These are phyloP conservation scores for Pemphredon lugubris DNA, from an alignment of 2,888 invertebrate genomes.

Conservation along the genomic window DNA sequence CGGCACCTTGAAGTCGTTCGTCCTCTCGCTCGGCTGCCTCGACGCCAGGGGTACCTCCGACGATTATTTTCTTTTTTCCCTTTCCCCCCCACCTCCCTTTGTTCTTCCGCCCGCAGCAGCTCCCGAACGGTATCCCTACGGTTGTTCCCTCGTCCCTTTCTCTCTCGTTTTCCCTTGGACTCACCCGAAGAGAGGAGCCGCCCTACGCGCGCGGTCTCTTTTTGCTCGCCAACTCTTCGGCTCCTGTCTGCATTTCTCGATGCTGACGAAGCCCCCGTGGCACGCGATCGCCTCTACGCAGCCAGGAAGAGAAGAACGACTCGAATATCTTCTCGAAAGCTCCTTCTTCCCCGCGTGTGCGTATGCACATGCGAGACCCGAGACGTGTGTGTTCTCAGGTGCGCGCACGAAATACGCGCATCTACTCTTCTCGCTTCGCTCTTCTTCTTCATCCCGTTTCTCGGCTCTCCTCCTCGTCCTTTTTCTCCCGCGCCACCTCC, in stretches of 20 bases:
- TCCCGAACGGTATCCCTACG: constrained; percentile 30
- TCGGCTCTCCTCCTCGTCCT: background rate
- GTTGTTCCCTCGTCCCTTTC: constrained; percentile 1
- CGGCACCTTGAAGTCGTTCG: constrained; percentile 30
- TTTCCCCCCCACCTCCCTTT: constrained; percentile 36
- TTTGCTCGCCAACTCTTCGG: constrained; percentile 32
- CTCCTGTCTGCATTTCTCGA: constrained; percentile 59
- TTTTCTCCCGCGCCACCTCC: too few relatives aligned
- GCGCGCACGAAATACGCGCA: constrained; percentile 39
- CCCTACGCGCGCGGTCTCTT: constrained; percentile 26
- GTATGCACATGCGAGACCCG: constrained; percentile 30
- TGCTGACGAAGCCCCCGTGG: constrained; percentile 60
- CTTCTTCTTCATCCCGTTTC: background rate
- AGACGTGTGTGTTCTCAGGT: constrained; percentile 23
- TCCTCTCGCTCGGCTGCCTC: constrained; percentile 44
- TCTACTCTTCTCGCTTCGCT: background rate
- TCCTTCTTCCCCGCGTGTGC: constrained; percentile 6
- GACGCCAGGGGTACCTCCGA: background rate
- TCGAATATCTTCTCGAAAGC: constrained; percentile 31
- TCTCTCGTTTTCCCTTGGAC: constrained; percentile 9
- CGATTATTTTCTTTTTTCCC: constrained; percentile 32
- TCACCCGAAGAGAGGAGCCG: constrained; percentile 17
- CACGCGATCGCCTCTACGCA: constrained; percentile 54
- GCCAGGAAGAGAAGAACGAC: constrained; percentile 55
- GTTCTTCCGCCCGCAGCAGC: constrained; percentile 34